These are phyloP conservation scores for Thryonomys swinderianus DNA, from an alignment of 2,113 vertebrate species.

Conservation along the genomic window DNA sequence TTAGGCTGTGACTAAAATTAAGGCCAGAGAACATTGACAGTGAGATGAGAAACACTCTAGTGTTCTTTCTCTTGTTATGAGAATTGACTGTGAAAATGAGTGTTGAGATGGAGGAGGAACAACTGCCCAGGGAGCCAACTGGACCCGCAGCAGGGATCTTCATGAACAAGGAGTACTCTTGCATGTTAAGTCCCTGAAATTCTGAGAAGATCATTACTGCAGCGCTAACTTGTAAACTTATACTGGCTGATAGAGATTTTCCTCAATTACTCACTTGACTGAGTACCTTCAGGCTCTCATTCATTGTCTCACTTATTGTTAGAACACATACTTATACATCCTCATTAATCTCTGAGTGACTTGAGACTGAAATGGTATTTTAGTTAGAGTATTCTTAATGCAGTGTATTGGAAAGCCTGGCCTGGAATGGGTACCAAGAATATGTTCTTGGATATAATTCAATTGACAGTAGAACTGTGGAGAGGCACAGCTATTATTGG, in stretches of 20 bases:
- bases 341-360: not conserved
- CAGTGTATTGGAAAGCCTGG: not conserved
- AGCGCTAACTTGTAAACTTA: slow-evolving; percentile 35
- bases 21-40: not conserved
- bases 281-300: not conserved
- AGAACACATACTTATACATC: not conserved
- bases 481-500: not conserved
- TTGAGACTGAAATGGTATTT: not conserved
- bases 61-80: not conserved
- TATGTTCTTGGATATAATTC: not conserved
- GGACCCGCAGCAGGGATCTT: not conserved
- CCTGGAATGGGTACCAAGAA: not conserved
- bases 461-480: not conserved
- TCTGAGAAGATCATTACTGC: slow-evolving; percentile 7
- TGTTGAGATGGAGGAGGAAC: not conserved
- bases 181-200: not conserved
- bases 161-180: not conserved
- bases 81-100: not conserved
- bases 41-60: not conserved
- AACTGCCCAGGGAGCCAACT: not conserved
- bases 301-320: not conserved
- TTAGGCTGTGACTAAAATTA: not conserved
- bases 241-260: not conserved
- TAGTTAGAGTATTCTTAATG: not conserved
- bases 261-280: not conserved